Evolutionary conservation across 2,113 vertebrate species (phyloP).

Genomic region (Ophiodon elongatus): DNA sequence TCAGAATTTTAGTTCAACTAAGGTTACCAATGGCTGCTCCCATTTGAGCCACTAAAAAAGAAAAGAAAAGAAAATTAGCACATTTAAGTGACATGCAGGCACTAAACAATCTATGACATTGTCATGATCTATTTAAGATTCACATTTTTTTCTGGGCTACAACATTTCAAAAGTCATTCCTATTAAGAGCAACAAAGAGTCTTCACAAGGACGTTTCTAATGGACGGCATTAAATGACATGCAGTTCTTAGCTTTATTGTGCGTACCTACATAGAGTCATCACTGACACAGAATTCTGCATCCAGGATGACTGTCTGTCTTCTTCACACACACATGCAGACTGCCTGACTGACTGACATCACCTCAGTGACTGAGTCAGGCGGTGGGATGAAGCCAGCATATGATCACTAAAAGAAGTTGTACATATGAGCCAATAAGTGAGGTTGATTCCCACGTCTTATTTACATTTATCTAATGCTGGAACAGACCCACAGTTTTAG

Average conservation of each 20-base stretch:
- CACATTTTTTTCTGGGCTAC: slow-evolving; percentile 61
- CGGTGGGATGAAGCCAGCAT: background rate
- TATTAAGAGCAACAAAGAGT: slow-evolving; percentile 42
- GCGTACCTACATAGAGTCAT: background rate
- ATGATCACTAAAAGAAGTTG: slow-evolving; percentile 5
- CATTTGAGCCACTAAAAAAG: background rate
- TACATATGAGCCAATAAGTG: background rate
- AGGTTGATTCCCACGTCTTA: background rate
- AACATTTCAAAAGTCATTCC: slow-evolving; percentile 55
- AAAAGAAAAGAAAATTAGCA: background rate
- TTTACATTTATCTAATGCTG: slow-evolving; percentile 17
- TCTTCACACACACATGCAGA: background rate
- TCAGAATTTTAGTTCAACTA: background rate
- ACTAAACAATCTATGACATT: slow-evolving; percentile 52
- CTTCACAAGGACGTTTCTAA: slow-evolving; percentile 42
- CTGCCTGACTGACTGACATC: background rate
- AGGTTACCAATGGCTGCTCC: background rate
- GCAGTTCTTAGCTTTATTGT: slow-evolving; percentile 20
- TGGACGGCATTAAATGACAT: slow-evolving; percentile 37
- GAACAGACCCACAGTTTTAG: slow-evolving; percentile 3
- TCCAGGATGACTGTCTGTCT: background rate
- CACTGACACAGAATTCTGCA: background rate
- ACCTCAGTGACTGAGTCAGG: background rate
- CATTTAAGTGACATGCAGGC: slow-evolving; percentile 63
- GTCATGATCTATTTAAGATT: slow-evolving; percentile 47